These are phyloP conservation scores for Paramormyrops hopkinsi DNA, from an alignment of 2,797 vertebrate genomes.

Conservation along the genomic window DNA sequence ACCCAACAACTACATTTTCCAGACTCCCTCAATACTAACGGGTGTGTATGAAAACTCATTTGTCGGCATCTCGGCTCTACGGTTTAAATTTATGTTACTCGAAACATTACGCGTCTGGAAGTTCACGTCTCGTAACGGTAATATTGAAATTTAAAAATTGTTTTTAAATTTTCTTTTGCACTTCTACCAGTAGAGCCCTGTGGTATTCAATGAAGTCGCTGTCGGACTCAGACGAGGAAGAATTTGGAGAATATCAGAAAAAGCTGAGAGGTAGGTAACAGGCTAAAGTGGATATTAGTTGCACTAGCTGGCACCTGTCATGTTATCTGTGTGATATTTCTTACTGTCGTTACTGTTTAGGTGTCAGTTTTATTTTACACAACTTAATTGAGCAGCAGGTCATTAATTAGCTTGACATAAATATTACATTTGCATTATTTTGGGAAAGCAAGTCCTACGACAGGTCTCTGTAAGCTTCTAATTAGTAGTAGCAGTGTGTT, in stretches of 20 bases:
- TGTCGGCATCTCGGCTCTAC: background rate
- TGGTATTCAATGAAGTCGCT: constrained; percentile 49
- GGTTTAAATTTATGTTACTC: background rate
- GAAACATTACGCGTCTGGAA: background rate
- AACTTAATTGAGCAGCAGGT: background rate
- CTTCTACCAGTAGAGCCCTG: background rate
- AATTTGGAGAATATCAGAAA: constrained; percentile 46
- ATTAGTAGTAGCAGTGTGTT: background rate
- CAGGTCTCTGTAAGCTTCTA: background rate
- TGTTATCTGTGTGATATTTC: background rate
- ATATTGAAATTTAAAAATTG: background rate
- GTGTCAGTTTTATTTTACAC: constrained; percentile 5
- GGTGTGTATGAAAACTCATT: constrained; percentile 27
- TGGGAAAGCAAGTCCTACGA: background rate
- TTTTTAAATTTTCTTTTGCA: background rate
- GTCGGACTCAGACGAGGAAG: constrained; percentile 55
- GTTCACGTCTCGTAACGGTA: background rate
- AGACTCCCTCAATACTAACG: constrained; percentile 27
- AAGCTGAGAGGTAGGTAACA: constrained; percentile 53
- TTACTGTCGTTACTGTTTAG: background rate
- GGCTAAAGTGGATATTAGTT: background rate
- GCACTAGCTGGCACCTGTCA: background rate
- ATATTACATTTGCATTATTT: background rate
- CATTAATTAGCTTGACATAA: background rate
- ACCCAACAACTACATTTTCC: constrained; percentile 24